Evolutionary conservation across 2,797 vertebrate genomes (phyloP).

Genomic region (Periophthalmus magnuspinnatus): DNA sequence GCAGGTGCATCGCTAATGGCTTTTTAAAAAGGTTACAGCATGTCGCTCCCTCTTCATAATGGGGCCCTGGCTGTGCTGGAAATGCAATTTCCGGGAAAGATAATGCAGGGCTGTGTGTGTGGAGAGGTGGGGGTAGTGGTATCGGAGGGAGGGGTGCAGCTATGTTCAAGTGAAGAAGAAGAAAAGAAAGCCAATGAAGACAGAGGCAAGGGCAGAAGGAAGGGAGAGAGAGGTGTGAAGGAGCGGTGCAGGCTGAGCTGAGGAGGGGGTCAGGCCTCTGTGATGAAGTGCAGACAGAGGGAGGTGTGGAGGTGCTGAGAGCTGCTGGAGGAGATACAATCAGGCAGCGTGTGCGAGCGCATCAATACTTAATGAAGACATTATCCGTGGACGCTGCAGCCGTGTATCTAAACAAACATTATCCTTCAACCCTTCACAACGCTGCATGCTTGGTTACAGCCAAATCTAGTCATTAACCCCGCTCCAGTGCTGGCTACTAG

Average conservation of each 20-base stretch:
- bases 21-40: constrained; percentile 86
- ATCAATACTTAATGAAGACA: constrained; percentile 75
- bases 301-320: constrained; percentile 15
- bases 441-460: constrained; percentile 64
- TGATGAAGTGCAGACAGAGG: constrained; percentile 15
- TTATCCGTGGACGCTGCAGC: constrained; percentile 59
- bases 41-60: constrained; percentile 82
- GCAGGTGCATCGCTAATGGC: constrained; percentile 81
- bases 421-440: constrained; percentile 64
- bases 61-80: constrained; percentile 81
- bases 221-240: constrained; percentile 7
- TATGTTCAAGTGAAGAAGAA: constrained; percentile 55
- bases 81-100: constrained; percentile 84
- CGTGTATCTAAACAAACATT: constrained; percentile 70
- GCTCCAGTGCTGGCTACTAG: constrained; percentile 42
- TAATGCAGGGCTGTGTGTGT: constrained; percentile 69
- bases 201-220: constrained; percentile 22
- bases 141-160: constrained; percentile 39
- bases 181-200: constrained; percentile 32
- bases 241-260: constrained; percentile 7
- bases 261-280: constrained; percentile 7
- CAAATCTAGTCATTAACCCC: constrained; percentile 68
- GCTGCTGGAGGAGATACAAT: constrained; percentile 42
- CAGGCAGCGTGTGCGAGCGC: constrained; percentile 36
- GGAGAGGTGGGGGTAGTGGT: constrained; percentile 10